Percentiles rank a stretch among this genome's conserved stretches.
phyloP scores from a whole-genome alignment of 2,113 vertebrate genomes.

The Benitochromis conjunctus region DNA sequence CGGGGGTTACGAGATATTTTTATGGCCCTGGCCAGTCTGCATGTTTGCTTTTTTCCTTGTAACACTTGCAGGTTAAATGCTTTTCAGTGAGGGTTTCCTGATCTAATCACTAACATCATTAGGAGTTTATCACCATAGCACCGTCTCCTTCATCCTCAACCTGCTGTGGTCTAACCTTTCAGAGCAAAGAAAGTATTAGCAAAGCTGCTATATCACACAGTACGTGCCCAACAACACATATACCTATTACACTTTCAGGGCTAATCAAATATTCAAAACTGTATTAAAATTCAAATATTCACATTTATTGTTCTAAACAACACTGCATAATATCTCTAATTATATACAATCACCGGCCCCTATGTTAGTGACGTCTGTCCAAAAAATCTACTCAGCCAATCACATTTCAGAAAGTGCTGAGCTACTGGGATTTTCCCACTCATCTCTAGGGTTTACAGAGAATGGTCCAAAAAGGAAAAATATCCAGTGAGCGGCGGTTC shows the following conservation, averaged over 20 bases:
- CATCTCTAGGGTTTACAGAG: not conserved
- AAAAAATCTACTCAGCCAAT: not conserved
- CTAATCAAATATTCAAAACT: not conserved
- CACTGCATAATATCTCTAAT: not conserved
- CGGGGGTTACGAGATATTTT: constrained; percentile 5
- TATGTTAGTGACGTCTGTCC: not conserved
- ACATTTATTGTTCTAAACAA: not conserved
- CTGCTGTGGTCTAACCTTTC: not conserved
- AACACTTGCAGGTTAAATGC: not conserved
- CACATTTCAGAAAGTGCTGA: not conserved
- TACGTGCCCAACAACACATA: not conserved
- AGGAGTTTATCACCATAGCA: not conserved
- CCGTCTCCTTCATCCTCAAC: not conserved
- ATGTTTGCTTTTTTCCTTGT: not conserved
- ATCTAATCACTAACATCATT: not conserved
- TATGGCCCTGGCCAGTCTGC: not conserved
- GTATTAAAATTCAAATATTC: not conserved
- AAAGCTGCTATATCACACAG: not conserved
- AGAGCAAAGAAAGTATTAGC: not conserved
- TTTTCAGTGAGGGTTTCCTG: not conserved
- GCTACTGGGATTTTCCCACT: not conserved
- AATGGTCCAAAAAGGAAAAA: not conserved
- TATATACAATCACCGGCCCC: too few relatives aligned
- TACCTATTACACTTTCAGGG: not conserved
- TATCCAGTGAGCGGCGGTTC: not conserved